Conservation (phyloP, 2,113 vertebrate genomes). For the Ceyx cyanopectus region DNA sequence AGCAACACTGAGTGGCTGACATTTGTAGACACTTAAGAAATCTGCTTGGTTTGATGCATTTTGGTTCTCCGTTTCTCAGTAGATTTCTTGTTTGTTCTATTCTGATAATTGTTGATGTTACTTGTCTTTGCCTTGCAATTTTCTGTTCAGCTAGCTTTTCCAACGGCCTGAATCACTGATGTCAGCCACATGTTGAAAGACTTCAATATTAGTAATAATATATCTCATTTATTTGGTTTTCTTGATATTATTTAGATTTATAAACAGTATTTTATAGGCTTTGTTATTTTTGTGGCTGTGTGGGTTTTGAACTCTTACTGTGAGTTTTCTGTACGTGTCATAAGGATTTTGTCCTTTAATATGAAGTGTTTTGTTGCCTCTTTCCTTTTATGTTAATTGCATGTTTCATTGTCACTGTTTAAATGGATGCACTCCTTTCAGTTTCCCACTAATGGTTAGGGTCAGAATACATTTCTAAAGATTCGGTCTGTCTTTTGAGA, state of each 20-base stretch:
- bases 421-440: conserved; percentile 53
- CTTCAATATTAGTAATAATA: background rate
- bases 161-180: conserved; percentile 15
- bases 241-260: background rate
- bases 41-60: background rate
- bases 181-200: background rate
- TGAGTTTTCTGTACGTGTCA: conserved; percentile 3
- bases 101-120: conserved; percentile 29
- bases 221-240: conserved; percentile 17
- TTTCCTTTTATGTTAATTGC: conserved; percentile 69
- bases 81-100: conserved; percentile 12
- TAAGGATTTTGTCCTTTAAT: conserved; percentile 59
- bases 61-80: conserved; percentile 4
- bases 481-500: conserved; percentile 38
- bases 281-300: conserved; percentile 3
- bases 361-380: background rate
- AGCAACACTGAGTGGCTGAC: background rate
- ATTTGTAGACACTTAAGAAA: conserved; percentile 27
- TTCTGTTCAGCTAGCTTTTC: conserved; percentile 6
- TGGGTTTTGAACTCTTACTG: conserved; percentile 25
- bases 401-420: conserved; percentile 62
- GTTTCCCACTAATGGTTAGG: conserved; percentile 9
- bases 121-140: background rate
- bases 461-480: conserved; percentile 53
- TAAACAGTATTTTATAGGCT: conserved; percentile 55